Evolutionary conservation across 1,140 invertebrate species (phyloP).

Genomic region (Leptopilina clavipes): DNA sequence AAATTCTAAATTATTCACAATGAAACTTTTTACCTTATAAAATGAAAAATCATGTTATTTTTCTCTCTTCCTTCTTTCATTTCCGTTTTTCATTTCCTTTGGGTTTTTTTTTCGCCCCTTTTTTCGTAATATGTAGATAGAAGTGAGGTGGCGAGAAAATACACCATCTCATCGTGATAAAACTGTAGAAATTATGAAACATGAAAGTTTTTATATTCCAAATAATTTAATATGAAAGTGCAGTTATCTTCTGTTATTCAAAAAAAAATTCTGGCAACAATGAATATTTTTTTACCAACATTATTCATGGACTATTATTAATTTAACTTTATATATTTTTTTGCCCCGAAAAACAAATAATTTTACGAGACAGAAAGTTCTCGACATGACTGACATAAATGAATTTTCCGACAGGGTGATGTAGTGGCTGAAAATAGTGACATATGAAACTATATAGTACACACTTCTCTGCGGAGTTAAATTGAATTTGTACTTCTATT

Average conservation of each 20-base stretch:
- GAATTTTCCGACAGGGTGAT: conserved; percentile 15
- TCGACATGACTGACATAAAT: neutral
- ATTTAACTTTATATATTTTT: neutral
- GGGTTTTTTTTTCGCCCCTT: neutral
- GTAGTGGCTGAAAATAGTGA: neutral
- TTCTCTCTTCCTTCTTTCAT: neutral
- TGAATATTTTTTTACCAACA: neutral
- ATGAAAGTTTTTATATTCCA: neutral
- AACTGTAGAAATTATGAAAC: neutral
- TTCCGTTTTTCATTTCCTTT: neutral
- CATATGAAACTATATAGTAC: neutral
- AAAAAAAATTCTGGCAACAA: neutral
- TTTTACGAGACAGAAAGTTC: neutral
- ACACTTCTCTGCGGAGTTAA: conserved; percentile 12
- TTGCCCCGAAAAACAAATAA: conserved; percentile 1
- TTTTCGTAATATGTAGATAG: too few species aligned
- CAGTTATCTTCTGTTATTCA: too few species aligned
- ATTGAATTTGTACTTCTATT: conserved; percentile 6
- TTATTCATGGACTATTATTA: neutral
- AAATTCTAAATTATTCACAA: neutral
- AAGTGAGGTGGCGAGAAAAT: too few species aligned
- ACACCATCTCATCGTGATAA: neutral
- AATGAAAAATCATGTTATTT: conserved; percentile 4
- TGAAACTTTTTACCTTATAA: neutral
- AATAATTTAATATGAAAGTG: conserved; percentile 1